Evolutionary conservation across 2,797 vertebrate genomes (phyloP).

Genomic region (Phrynocephalus guinanensis): DNA sequence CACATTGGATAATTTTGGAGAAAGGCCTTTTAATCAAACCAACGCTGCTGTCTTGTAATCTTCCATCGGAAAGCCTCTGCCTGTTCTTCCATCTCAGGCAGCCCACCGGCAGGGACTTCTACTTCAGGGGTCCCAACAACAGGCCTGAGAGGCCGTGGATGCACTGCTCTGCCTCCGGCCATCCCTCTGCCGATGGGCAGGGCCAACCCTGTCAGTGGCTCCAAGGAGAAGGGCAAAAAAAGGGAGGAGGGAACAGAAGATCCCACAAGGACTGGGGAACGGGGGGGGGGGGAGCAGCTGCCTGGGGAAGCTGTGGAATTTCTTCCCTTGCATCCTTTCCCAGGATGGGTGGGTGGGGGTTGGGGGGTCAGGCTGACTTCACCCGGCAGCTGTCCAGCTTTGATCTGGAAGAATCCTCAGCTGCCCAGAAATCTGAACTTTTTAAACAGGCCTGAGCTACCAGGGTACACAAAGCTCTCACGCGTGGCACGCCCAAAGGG

Average conservation of each 20-base stretch:
- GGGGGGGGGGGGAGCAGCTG: slow-evolving; percentile 15
- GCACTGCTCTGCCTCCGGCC: no score
- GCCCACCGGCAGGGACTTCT: neutral
- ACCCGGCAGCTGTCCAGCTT: slow-evolving; percentile 9
- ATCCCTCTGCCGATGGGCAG: neutral
- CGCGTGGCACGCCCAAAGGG: no score
- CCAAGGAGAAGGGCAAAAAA: neutral
- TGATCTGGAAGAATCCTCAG: neutral
- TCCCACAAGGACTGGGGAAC: neutral
- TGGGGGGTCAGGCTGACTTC: neutral
- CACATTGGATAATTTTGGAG: no score
- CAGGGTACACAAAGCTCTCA: neutral
- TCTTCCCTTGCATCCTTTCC: neutral
- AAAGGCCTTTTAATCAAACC: no score
- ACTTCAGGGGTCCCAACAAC: no score
- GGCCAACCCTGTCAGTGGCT: neutral
- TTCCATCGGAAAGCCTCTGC: neutral
- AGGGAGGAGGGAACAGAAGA: neutral
- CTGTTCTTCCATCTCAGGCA: neutral
- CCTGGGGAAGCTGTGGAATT: neutral
- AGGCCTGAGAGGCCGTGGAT: no score
- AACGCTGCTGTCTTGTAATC: no score
- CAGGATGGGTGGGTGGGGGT: neutral
- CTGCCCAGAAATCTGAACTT: slow-evolving; percentile 5
- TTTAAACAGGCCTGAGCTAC: slow-evolving; percentile 7